phyloP scores from a whole-genome alignment of 2,888 invertebrate genomes.

The Hirtodrosophila alboralis region DNA sequence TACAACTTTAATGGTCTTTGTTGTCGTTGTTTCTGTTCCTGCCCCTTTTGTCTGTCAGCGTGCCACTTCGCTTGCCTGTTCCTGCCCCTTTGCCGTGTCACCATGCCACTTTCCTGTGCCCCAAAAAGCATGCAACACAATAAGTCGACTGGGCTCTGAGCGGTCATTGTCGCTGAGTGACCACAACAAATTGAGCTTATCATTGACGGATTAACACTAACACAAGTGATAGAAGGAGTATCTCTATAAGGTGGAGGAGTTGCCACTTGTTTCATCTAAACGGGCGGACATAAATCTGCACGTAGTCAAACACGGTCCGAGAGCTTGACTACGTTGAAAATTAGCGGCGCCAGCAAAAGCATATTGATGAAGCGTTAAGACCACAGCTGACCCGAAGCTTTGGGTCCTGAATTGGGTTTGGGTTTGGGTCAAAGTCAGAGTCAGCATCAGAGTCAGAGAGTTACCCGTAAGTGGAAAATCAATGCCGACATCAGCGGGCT shows the following conservation, averaged over 20 bases:
- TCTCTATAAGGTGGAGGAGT: constrained; percentile 1
- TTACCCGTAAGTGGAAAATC: constrained; percentile 65
- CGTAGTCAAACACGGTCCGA: constrained; percentile 51
- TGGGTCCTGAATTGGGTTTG: constrained; percentile 10
- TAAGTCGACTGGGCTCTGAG: constrained; percentile 32
- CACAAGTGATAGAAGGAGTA: constrained; percentile 37
- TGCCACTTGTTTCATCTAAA: constrained; percentile 48
- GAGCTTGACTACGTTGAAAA: constrained; percentile 68
- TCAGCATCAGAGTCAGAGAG: constrained; percentile 28
- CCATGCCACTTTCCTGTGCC: background rate
- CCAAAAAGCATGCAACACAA: constrained; percentile 54
- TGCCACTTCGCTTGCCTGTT: background rate
- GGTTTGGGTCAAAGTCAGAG: constrained; percentile 16
- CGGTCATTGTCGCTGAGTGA: constrained; percentile 72
- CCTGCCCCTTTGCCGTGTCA: constrained; percentile 13
- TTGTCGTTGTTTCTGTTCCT: too few relatives aligned
- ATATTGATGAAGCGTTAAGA: constrained; percentile 77
- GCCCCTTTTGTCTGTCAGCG: constrained; percentile 6
- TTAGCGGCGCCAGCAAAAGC: constrained; percentile 70
- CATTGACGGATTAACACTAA: constrained; percentile 81
- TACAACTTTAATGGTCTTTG: constrained; percentile 69
- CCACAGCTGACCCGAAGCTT: constrained; percentile 51
- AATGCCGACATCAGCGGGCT: constrained; percentile 73
- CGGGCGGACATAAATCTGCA: constrained; percentile 66
- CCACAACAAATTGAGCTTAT: constrained; percentile 81